These are phyloP conservation scores for Australoheros scitulus DNA, from an alignment of 2,113 vertebrate genomes.

Conservation along the genomic window DNA sequence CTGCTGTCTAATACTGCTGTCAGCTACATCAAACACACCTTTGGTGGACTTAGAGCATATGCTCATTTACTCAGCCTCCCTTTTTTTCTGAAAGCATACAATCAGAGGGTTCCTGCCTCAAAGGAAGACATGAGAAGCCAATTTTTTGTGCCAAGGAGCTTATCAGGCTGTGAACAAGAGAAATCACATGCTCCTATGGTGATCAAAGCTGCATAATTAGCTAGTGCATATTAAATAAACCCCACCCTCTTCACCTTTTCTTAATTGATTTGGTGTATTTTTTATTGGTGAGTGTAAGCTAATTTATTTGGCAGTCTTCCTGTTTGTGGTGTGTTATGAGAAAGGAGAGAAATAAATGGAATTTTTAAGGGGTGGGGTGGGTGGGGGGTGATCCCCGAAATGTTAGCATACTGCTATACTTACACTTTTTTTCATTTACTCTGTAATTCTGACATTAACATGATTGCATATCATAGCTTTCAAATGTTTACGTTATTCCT, in stretches of 20 bases:
- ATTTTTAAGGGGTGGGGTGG: background rate
- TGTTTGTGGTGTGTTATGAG: background rate
- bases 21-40: slow-evolving; percentile 67
- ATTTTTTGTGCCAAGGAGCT: slow-evolving; percentile 58
- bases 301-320: slow-evolving; percentile 13
- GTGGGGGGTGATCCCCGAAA: slow-evolving; percentile 43
- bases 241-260: slow-evolving; percentile 63
- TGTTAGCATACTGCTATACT: slow-evolving; percentile 22
- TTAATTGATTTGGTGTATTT: slow-evolving; percentile 59
- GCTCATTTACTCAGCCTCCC: slow-evolving; percentile 32
- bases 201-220: slow-evolving; percentile 72
- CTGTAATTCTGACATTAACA: too few relatives aligned
- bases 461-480: background rate
- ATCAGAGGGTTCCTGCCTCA: slow-evolving; percentile 45
- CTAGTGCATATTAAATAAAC: slow-evolving; percentile 50
- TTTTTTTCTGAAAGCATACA: slow-evolving; percentile 49
- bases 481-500: background rate
- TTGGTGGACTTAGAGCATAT: slow-evolving; percentile 70
- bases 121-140: slow-evolving; percentile 36
- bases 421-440: too few relatives aligned
- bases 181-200: slow-evolving; percentile 54
- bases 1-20: slow-evolving; percentile 54
- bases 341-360: slow-evolving; percentile 31
- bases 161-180: slow-evolving; percentile 61
- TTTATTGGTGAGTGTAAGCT: slow-evolving; percentile 32